A percentile compares a stretch with the other conserved stretches of the same genome.
Conservation (phyloP, 2,113 vertebrate species). For the Oophaga pumilio region DNA sequence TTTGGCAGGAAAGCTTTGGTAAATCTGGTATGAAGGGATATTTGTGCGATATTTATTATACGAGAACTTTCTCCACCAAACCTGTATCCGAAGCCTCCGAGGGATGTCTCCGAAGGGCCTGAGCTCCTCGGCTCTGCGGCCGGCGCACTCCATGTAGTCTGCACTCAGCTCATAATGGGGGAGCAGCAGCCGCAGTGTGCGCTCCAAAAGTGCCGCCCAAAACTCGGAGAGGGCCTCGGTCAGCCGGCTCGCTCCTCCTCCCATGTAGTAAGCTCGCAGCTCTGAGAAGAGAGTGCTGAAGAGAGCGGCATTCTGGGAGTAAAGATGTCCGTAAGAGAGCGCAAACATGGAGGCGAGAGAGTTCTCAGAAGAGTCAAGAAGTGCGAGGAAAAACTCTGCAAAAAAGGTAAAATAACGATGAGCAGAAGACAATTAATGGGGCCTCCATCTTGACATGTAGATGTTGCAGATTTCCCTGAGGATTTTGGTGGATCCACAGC, state of each 20-base stretch:
- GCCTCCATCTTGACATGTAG: neutral
- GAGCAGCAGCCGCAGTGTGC: slow-evolving; percentile 83
- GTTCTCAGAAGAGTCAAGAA: slow-evolving; percentile 82
- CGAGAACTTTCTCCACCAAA: slow-evolving; percentile 57
- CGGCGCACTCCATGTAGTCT: slow-evolving; percentile 87
- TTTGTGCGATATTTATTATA: neutral
- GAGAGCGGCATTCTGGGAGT: slow-evolving; percentile 80
- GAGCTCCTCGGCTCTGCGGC: slow-evolving; percentile 78
- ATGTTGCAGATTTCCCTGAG: neutral
- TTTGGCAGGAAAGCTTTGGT: too few relatives aligned
- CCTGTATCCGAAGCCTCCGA: slow-evolving; percentile 81
- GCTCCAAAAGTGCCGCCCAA: slow-evolving; percentile 85
- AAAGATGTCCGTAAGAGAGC: slow-evolving; percentile 83
- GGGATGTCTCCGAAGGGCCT: slow-evolving; percentile 86
- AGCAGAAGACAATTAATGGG: neutral
- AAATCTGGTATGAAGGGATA: neutral
- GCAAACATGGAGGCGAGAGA: slow-evolving; percentile 87
- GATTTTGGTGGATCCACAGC: too few relatives aligned
- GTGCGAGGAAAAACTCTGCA: slow-evolving; percentile 85
- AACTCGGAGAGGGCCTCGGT: slow-evolving; percentile 84
- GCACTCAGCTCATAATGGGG: slow-evolving; percentile 84
- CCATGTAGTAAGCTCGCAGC: slow-evolving; percentile 82
- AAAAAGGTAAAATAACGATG: neutral
- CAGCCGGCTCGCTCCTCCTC: slow-evolving; percentile 78
- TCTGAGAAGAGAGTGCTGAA: slow-evolving; percentile 80